These are phyloP conservation scores for Pherbina coryleti DNA, from an alignment of 2,888 invertebrate species.

Conservation along the genomic window DNA sequence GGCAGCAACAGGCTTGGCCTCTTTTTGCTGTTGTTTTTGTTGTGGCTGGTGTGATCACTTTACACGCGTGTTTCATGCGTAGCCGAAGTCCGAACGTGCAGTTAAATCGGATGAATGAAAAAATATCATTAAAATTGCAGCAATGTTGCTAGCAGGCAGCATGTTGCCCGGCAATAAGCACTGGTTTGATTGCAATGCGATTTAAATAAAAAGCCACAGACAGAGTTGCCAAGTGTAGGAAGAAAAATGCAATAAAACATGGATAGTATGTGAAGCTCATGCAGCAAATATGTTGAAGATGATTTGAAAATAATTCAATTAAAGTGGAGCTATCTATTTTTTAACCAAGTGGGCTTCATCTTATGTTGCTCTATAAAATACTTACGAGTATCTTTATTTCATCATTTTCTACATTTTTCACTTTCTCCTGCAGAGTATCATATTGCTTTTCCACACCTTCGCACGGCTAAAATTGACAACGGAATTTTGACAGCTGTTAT, in stretches of 20 bases:
- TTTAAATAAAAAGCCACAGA: too few species aligned
- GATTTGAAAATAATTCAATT: too few species aligned
- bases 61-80: neutral
- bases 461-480: neutral
- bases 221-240: neutral
- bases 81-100: too few species aligned
- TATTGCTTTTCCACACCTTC: neutral
- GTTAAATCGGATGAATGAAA: neutral
- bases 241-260: neutral
- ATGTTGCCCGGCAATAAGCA: too few species aligned
- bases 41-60: neutral
- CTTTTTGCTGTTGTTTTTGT: neutral
- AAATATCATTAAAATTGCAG: neutral
- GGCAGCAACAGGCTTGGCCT: neutral
- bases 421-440: neutral
- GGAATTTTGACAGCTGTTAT: slow-evolving; percentile 34
- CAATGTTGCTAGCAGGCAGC: neutral
- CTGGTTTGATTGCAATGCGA: too few species aligned
- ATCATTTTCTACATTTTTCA: neutral
- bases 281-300: too few species aligned
- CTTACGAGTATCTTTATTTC: too few species aligned
- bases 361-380: too few species aligned
- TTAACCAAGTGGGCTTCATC: too few species aligned
- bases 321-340: too few species aligned
- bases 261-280: neutral